Conservation (phyloP, 1,140 invertebrate species). For the Drosophila ficusphila region DNA sequence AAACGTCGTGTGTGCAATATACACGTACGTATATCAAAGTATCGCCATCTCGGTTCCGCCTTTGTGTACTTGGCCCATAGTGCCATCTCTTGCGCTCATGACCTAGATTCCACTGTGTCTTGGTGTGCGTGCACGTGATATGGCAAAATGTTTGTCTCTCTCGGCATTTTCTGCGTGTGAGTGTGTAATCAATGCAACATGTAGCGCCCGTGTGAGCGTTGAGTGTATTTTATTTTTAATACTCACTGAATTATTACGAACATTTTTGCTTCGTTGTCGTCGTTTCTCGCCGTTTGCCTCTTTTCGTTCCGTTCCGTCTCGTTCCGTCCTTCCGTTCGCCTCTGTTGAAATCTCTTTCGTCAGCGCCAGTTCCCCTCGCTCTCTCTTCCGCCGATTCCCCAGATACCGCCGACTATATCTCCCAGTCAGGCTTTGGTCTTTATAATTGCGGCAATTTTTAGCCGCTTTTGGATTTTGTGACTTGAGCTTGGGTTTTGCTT, state of each 20-base stretch:
- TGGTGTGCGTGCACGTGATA: conserved; percentile 77
- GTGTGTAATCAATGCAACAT: conserved; percentile 84
- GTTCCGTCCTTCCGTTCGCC: conserved; percentile 55
- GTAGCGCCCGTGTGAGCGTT: conserved; percentile 60
- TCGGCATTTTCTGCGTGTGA: conserved; percentile 11
- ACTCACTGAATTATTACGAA: conserved; percentile 75
- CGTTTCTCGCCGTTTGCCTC: conserved; percentile 29
- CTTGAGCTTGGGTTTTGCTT: conserved; percentile 19
- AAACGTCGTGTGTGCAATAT: conserved; percentile 59
- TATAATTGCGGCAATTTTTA: conserved; percentile 72
- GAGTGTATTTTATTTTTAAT: conserved; percentile 71
- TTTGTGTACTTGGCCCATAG: conserved; percentile 75
- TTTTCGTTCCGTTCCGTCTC: conserved; percentile 59
- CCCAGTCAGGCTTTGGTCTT: conserved; percentile 44
- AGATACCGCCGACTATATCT: conserved; percentile 23
- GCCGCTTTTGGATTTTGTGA: conserved; percentile 52
- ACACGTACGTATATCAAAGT: conserved; percentile 57
- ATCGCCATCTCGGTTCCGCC: conserved; percentile 81
- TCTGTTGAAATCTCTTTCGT: conserved; percentile 78
- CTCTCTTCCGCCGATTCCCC: conserved; percentile 23
- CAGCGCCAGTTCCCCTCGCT: conserved; percentile 31
- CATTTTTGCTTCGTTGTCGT: conserved; percentile 49
- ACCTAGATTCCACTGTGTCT: conserved; percentile 76
- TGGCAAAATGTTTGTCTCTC: conserved; percentile 60
- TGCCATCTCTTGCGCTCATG: conserved; percentile 84